Evolutionary conservation across 2,888 invertebrate species (phyloP), one percentile per base, ranked within the genome.

Genomic region (Pammene fasciana): DNA sequence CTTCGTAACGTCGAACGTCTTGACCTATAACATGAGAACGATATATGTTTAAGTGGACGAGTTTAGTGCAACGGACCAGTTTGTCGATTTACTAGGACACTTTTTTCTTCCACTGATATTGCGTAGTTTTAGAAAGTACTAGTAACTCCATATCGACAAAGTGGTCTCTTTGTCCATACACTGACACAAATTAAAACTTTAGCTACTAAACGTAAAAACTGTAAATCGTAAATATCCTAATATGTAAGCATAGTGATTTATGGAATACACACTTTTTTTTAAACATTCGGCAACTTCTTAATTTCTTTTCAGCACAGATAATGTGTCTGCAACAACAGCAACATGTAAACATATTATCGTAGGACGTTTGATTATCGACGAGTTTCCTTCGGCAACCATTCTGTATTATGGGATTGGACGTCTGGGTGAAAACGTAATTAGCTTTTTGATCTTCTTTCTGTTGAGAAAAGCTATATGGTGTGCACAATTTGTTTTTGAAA

Each of bases 191-290:
- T 14, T 14, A 13, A 16, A 61, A 6, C 26, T 26, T 26, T 26
- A 26, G 26, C 26, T 26, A 26, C 26, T 1, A 26, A 26, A n/a
- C n/a, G n/a, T 26, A 4, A 26, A 26, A 26, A 26, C 4, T 3
- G 4, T 26, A 26, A 26, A 26, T 26, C 26, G 4, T 26, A 26
- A 26, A n/a, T n/a, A n/a, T n/a, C n/a, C 8, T 10, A 10, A 18
- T 14, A 1, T 16, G 10, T 13, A 8, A 3, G 14, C 14, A 38
- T 10, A 56, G 4, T n/a, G 16, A 38, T 41, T 50, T 50, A 2
- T 11, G 26, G 11, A 9, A 54, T 54, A 54, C 54, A n/a, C n/a
- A 54, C 54, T 54, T 54, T 54, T 54, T 54, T 54, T 10, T 5
- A 16, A 41, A 43, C 14, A 41, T 11, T 8, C 41, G n/a, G 56